Conservation (phyloP, 2,113 vertebrate genomes). For the Cromileptes altivelis region DNA sequence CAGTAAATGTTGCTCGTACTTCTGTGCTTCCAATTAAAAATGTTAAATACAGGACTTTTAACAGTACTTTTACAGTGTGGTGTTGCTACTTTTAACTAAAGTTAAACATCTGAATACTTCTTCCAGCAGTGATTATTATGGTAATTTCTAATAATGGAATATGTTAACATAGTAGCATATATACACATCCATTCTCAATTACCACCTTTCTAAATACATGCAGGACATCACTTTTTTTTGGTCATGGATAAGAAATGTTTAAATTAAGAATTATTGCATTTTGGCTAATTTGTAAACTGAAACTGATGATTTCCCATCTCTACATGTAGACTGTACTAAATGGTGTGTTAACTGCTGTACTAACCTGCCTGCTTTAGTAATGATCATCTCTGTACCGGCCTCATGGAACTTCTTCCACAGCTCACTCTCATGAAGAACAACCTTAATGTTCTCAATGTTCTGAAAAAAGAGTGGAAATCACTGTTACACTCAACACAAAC, state of each 20-base stretch:
- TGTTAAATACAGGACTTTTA: neutral
- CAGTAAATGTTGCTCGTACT: neutral
- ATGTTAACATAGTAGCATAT: neutral
- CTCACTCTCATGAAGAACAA: slow-evolving; percentile 95
- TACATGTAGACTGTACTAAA: no score
- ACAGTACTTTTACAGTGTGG: neutral
- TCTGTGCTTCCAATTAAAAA: neutral
- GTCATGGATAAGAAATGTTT: neutral
- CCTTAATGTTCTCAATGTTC: slow-evolving; percentile 98
- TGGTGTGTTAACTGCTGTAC: slow-evolving; percentile 62
- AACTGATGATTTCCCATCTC: neutral
- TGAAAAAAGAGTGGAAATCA: slow-evolving; percentile 60
- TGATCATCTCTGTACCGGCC: slow-evolving; percentile 98
- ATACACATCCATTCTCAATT: neutral
- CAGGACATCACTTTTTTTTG: neutral
- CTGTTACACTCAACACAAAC: neutral
- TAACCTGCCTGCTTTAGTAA: slow-evolving; percentile 98
- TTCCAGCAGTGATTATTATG: neutral
- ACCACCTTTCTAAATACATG: neutral
- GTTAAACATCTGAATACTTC: neutral
- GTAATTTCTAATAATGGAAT: neutral
- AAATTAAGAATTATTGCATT: neutral
- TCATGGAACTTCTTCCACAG: slow-evolving; percentile 99
- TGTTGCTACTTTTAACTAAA: no score
- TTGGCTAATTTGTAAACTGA: neutral